Conservation (phyloP, 2,888 invertebrate species). For the Heliconius cydno region DNA sequence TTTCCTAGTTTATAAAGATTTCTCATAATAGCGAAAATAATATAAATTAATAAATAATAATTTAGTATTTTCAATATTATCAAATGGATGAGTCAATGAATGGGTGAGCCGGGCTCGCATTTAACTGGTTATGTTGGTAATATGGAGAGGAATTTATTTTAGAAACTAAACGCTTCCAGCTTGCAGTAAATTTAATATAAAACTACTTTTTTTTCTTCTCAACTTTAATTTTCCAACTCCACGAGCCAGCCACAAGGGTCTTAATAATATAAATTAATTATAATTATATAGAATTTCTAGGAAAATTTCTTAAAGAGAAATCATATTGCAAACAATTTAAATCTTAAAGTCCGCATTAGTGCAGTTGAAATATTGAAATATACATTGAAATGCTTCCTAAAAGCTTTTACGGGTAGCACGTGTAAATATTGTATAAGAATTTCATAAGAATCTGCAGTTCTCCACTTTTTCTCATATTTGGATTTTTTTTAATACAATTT, state of each 20-base stretch:
- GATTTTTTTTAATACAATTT: background rate
- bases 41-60: background rate
- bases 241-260: background rate
- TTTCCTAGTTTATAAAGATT: background rate
- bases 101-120: too few species aligned
- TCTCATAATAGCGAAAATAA: background rate
- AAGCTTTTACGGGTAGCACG: slow-evolving; percentile 1
- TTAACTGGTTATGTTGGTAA: too few species aligned
- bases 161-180: too few species aligned
- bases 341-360: background rate
- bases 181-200: too few species aligned
- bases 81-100: background rate
- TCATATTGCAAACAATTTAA: slow-evolving; percentile 4
- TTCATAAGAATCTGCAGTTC: background rate
- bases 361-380: slow-evolving; percentile 8
- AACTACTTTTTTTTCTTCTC: background rate
- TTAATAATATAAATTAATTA: background rate
- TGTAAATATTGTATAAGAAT: background rate
- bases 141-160: background rate
- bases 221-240: background rate
- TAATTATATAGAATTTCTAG: background rate
- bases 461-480: background rate
- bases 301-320: background rate
- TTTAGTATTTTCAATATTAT: background rate
- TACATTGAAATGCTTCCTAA: slow-evolving; percentile 2